Percentiles rank a stretch among this genome's conserved stretches.
Conservation (phyloP, 2,113 vertebrate species). For the Paradoxurus hermaphroditus region DNA sequence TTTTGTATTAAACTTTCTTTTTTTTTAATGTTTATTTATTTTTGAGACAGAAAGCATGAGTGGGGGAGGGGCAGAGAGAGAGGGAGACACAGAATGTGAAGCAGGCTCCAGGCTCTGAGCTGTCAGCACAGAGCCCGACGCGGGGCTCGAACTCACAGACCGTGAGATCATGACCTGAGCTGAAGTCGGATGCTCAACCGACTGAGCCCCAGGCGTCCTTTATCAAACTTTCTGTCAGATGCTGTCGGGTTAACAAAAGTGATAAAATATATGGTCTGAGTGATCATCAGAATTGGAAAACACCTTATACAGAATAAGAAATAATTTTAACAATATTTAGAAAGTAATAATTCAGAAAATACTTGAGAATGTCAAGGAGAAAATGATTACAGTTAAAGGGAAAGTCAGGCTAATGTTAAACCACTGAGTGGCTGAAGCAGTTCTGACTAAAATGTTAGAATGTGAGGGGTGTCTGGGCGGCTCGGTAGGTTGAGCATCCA, state of each 20-base stretch:
- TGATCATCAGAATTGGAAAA: neutral
- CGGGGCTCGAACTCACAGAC: too few species aligned
- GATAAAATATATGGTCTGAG: neutral
- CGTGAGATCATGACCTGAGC: too few species aligned
- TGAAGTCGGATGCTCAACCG: too few species aligned
- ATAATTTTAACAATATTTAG: neutral
- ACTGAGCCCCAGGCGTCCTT: too few species aligned
- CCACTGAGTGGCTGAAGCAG: neutral
- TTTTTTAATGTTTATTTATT: too few species aligned
- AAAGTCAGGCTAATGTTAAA: neutral
- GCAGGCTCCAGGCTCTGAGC: too few species aligned
- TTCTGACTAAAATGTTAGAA: neutral
- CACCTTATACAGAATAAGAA: neutral
- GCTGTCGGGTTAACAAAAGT: neutral
- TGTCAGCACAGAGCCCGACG: too few species aligned
- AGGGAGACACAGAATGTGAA: too few species aligned
- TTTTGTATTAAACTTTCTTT: neutral
- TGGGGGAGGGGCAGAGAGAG: too few species aligned
- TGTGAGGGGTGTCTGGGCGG: neutral
- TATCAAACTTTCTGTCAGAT: neutral
- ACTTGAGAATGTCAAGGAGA: neutral
- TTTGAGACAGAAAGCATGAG: too few species aligned
- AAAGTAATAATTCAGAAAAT: constrained; percentile 22
- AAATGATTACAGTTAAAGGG: neutral
- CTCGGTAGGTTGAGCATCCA: too few species aligned